phyloP scores from a whole-genome alignment of 2,113 vertebrate genomes.

The Ptyas mucosa region DNA sequence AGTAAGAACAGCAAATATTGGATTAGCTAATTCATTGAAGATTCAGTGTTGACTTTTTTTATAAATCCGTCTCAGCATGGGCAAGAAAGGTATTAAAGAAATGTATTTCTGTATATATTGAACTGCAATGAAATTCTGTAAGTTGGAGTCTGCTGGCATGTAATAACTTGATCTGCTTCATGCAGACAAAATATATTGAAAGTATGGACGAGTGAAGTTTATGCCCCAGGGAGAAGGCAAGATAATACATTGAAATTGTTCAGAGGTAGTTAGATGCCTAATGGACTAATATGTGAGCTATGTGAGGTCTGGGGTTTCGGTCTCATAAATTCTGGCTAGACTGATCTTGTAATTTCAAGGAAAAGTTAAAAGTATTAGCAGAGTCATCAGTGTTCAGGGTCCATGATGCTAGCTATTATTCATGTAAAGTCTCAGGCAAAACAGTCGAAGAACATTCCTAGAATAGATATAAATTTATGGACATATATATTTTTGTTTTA shows the following conservation, averaged over 20 bases:
- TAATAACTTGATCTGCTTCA: slow-evolving; percentile 80
- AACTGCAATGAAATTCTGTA: slow-evolving; percentile 74
- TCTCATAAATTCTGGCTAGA: slow-evolving; percentile 87
- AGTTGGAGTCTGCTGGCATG: slow-evolving; percentile 74
- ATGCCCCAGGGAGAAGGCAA: slow-evolving; percentile 82
- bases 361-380: slow-evolving; percentile 79
- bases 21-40: slow-evolving; percentile 62
- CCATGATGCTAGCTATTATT: slow-evolving; percentile 74
- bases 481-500: neutral
- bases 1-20: slow-evolving; percentile 51
- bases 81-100: slow-evolving; percentile 56
- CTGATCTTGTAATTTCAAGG: slow-evolving; percentile 86
- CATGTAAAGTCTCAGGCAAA: slow-evolving; percentile 72
- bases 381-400: slow-evolving; percentile 79
- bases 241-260: slow-evolving; percentile 86
- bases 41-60: slow-evolving; percentile 55
- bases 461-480: slow-evolving; percentile 45
- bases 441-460: slow-evolving; percentile 60
- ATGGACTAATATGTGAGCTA: slow-evolving; percentile 86
- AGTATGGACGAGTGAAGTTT: slow-evolving; percentile 81
- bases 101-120: neutral
- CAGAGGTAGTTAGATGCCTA: slow-evolving; percentile 87
- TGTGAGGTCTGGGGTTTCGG: slow-evolving; percentile 83
- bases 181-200: slow-evolving; percentile 88
- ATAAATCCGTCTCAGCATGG: slow-evolving; percentile 35